Percentiles rank a stretch among this genome's conserved stretches.
Evolutionary conservation across 2,888 invertebrate genomes (phyloP).

Genomic region (Netelia virgata): DNA sequence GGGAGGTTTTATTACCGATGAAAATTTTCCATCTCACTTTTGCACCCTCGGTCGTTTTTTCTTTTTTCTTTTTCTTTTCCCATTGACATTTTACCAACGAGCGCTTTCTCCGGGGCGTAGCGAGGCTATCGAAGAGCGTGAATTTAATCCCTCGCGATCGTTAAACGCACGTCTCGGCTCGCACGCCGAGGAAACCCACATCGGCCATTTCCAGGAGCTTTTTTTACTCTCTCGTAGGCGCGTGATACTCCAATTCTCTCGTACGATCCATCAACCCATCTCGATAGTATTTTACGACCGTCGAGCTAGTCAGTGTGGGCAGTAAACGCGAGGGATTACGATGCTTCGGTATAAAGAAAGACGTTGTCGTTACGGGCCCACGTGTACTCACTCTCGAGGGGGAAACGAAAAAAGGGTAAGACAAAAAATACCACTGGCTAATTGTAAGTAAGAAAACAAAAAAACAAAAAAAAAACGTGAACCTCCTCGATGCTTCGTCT

Average conservation of each 20-base stretch:
- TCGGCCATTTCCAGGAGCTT: slow-evolving; percentile 46
- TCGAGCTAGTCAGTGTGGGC: background rate
- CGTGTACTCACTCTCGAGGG: too few species aligned
- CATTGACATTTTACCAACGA: slow-evolving; percentile 27
- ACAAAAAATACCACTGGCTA: too few species aligned
- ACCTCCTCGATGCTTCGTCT: too few species aligned
- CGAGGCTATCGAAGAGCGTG: slow-evolving; percentile 41
- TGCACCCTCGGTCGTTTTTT: slow-evolving; percentile 32
- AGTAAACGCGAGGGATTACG: slow-evolving; percentile 14
- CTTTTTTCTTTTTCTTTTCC: slow-evolving; percentile 7
- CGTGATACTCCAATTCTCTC: slow-evolving; percentile 54
- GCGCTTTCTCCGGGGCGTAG: slow-evolving; percentile 15
- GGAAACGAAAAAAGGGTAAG: too few species aligned
- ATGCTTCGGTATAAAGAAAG: too few species aligned
- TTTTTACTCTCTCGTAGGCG: slow-evolving; percentile 41
- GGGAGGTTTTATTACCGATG: slow-evolving; percentile 31
- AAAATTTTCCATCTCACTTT: slow-evolving; percentile 45
- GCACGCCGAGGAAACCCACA: slow-evolving; percentile 30
- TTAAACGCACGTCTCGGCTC: slow-evolving; percentile 49
- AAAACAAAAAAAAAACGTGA: background rate
- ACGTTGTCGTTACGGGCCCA: too few species aligned
- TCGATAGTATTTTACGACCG: slow-evolving; percentile 33
- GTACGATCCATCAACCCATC: slow-evolving; percentile 57
- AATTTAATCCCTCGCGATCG: slow-evolving; percentile 59
- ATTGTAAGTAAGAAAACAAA: background rate